Evolutionary conservation across 2,113 vertebrate genomes (phyloP).

Genomic region (Serilophus lunatus): DNA sequence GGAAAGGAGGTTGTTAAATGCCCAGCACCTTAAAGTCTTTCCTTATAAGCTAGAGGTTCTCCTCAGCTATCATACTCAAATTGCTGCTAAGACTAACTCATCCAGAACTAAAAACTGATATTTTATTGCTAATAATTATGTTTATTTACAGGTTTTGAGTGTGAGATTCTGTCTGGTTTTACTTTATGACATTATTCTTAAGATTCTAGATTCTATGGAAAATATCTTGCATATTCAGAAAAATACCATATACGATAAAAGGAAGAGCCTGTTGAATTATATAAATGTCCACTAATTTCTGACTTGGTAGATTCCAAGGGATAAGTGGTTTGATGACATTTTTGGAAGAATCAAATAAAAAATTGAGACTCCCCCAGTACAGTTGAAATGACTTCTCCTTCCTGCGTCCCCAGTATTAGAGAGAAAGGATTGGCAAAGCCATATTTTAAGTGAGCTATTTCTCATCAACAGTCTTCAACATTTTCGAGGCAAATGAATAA

Average conservation of each 20-base stretch:
- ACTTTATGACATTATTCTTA: neutral
- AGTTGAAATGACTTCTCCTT: neutral
- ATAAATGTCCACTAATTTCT: neutral
- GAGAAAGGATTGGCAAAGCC: neutral
- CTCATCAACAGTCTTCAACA: neutral
- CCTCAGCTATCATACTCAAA: neutral
- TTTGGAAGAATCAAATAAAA: neutral
- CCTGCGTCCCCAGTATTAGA: neutral
- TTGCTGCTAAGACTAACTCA: neutral
- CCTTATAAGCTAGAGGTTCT: neutral
- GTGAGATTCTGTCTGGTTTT: neutral
- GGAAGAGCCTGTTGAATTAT: neutral
- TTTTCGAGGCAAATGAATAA: neutral
- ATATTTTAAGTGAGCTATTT: neutral
- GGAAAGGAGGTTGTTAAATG: neutral
- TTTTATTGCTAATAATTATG: neutral
- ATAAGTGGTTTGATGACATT: neutral
- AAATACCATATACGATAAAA: neutral
- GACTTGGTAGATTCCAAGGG: neutral
- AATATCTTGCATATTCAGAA: neutral
- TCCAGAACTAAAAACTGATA: neutral
- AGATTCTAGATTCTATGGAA: neutral
- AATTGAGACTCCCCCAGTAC: accelerated
- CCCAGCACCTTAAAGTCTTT: neutral
- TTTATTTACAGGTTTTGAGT: neutral